Percentiles rank a stretch among this genome's conserved stretches.
These are phyloP conservation scores for Cantharis lateralis DNA, from an alignment of 2,888 invertebrate genomes.

Conservation along the genomic window DNA sequence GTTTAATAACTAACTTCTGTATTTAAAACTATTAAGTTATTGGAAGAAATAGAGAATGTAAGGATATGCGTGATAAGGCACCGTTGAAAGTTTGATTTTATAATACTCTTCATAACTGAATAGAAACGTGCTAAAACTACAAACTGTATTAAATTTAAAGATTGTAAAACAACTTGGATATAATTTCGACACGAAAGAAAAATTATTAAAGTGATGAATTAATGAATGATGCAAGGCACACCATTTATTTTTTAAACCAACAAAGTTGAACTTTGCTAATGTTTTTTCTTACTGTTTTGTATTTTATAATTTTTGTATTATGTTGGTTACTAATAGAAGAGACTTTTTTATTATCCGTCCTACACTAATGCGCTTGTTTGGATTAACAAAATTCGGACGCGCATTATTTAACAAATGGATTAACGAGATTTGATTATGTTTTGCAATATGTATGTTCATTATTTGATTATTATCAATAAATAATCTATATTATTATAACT, in stretches of 20 bases:
- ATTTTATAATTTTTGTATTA: no score
- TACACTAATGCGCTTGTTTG: no score
- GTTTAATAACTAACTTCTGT: background rate
- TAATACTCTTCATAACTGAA: background rate
- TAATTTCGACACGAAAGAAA: background rate
- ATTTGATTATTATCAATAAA: no score
- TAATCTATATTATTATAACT: no score
- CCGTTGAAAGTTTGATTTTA: conserved; percentile 1
- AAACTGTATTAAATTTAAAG: background rate
- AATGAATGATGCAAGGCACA: background rate
- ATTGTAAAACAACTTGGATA: background rate
- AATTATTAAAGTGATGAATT: background rate
- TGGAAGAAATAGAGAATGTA: background rate
- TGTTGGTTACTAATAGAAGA: no score
- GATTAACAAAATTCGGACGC: no score
- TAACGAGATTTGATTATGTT: no score
- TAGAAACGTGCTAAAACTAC: conserved; percentile 4
- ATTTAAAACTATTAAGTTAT: background rate
- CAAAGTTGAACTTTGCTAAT: background rate
- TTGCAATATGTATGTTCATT: no score
- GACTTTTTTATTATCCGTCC: no score
- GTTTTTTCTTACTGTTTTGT: background rate
- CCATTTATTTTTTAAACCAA: background rate
- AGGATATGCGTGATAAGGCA: background rate
- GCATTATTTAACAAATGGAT: no score